Conservation (phyloP, 2,113 vertebrate species). For the Parus major region DNA sequence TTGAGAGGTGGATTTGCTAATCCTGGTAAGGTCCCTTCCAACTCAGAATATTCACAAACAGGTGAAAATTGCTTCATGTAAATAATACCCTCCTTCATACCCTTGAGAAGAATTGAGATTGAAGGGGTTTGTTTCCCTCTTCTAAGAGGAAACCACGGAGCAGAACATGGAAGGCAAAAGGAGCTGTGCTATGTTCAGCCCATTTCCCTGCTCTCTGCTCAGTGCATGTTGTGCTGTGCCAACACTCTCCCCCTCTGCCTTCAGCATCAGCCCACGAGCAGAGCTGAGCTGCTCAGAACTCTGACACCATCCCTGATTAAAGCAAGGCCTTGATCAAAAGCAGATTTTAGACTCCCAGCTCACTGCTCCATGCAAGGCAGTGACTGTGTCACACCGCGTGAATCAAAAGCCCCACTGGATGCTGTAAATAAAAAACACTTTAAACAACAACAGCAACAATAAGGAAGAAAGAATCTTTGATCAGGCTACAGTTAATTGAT, state of each 20-base stretch:
- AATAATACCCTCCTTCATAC: accelerated
- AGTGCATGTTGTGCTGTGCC: not conserved
- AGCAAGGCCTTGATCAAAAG: slow-evolving; percentile 46
- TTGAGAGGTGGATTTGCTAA: not conserved
- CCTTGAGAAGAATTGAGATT: not conserved
- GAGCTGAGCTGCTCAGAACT: slow-evolving; percentile 3
- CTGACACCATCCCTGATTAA: slow-evolving; percentile 18
- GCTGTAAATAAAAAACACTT: slow-evolving; percentile 31
- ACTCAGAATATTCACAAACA: not conserved
- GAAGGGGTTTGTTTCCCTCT: not conserved
- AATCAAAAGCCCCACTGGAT: slow-evolving; percentile 31
- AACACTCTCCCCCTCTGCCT: not conserved
- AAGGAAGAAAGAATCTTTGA: slow-evolving; percentile 36
- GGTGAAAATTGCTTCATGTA: too few relatives aligned
- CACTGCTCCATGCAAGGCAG: not conserved
- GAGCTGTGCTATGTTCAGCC: accelerated
- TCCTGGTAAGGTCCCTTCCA: too few relatives aligned
- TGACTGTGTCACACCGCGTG: not conserved
- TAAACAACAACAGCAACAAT: not conserved
- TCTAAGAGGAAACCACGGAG: not conserved
- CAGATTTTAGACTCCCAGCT: slow-evolving; percentile 3
- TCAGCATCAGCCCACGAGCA: not conserved
- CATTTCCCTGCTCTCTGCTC: not conserved
- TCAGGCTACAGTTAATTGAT: slow-evolving; percentile 52
- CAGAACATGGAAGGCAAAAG: accelerated